A percentile compares a stretch with the other conserved stretches of the same genome.
These are phyloP conservation scores for Pipra filicauda DNA, from an alignment of 2,113 vertebrate genomes.

Conservation along the genomic window DNA sequence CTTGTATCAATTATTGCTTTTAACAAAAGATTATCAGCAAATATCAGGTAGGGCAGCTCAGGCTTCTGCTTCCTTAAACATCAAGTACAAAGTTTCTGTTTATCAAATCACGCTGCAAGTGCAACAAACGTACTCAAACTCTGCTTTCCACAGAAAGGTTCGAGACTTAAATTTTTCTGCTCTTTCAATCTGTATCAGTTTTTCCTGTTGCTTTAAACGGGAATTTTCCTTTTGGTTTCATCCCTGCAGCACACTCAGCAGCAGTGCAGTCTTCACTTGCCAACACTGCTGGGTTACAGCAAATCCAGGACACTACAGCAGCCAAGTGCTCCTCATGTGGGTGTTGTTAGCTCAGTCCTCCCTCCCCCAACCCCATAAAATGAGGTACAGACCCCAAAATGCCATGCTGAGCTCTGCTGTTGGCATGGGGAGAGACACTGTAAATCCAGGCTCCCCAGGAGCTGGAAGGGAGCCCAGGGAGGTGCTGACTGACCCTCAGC, in stretches of 20 bases:
- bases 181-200: neutral
- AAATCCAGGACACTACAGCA: neutral
- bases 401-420: neutral
- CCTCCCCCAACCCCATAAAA: neutral
- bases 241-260: neutral
- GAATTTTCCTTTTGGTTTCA: slow-evolving; percentile 29
- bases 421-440: neutral
- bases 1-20: neutral
- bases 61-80: neutral
- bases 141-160: neutral
- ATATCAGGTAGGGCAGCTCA: neutral
- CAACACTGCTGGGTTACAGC: neutral
- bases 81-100: neutral
- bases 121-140: neutral
- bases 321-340: neutral
- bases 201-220: neutral
- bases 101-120: neutral
- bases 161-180: neutral
- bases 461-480: neutral
- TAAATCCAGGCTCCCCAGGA: neutral
- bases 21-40: neutral
- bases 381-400: neutral
- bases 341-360: neutral
- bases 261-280: neutral
- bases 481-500: neutral